Evolutionary conservation across 2,113 vertebrate genomes (phyloP), one percentile per base, ranked within the genome.

Genomic region (Rynchops niger): DNA sequence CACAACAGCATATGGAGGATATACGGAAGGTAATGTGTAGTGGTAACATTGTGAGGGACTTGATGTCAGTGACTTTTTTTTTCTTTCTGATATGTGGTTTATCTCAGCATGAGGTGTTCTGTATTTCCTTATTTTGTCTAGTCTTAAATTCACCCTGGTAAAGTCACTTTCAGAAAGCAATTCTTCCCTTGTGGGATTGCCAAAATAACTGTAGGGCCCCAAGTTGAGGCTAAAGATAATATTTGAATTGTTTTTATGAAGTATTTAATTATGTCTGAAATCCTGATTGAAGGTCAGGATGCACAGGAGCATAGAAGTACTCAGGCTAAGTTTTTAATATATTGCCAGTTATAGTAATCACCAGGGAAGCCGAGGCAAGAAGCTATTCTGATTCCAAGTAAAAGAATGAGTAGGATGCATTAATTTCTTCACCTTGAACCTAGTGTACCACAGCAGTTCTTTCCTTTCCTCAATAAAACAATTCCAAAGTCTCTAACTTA

Each of bases 221-320:
- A 79, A 42, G 43, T 0, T 89, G 86, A 92, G 40, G 30, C 56
- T 87, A 88, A 91, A 92, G 69, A 86, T 72, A 95, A 84, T 79
- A 94, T 95, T 87, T 95, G 83, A 63, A 50, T 91, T 76, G 29
- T 92, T 95, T 96, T 92, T 80, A 70, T 85, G 58, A 82, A 87
- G 40, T 22, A 77, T 93, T 95, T 95, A 91, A 97, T 94, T 95
- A 89, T 89, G 36, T 91, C 70, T 96, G 81, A 91, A 95, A 67
- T 89, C 89, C 40, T 85, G 62, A 65, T 62, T 85, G 88, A 95
- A 91, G 83, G 91, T 94, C 83, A 91, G 56, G 32, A 89, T 79
- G 49, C 61, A 93, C 26, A 9, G 43, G 36, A 93, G 40, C 11
- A 72, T 18, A 65, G 52, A 95, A 71, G 9, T 76, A 74, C 45